Evolutionary conservation across 92 coral and sea anemone species (phyloP), one percentile per base, ranked within the genome.

Genomic region (Zoanthus sansibaricus): DNA sequence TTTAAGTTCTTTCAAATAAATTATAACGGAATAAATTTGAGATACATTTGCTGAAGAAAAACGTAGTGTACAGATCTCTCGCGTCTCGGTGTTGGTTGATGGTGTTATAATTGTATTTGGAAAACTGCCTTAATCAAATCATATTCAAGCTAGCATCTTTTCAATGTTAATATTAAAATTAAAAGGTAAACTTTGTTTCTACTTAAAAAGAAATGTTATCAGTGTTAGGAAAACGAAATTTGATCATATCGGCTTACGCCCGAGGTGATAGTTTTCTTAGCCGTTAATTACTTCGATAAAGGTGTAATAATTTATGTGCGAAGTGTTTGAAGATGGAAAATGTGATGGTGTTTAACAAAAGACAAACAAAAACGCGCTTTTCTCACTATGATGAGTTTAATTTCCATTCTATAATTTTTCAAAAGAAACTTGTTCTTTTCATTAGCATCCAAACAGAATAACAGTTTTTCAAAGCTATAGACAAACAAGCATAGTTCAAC

Each of bases 91-190:
- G 0, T 25, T 25, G 17, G 21, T 5, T 15, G 32, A 31, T 21
- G 44, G 48, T 49, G 52, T 71, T 33, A 16, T 37, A n/a, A n/a
- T 5, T 16, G n/a, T 33, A 16, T 9, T 45, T 45, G 3, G 21
- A 18, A 75, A 45, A 48, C 47, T 46, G 61, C 15, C 51, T 71
- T 14, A 25, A 76, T 30, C 5, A 80, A 45, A 64, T 14, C 44
- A 66, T 64, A 47, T 79, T 61, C 84, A 77, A 54, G 7, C 69
- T 62, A 20, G 74, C 17, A 10, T 17, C 54, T 21, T 30, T 68
- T 42, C 62, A 55, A 16, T 71, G 48, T 47, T n/a, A 58, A 45
- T 20, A 44, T 47, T 80, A 31, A 25, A 31, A 25, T 47, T 62
- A 17, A 17, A 20, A 46, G 74, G 42, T 66, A 21, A 46, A 44